Conservation (phyloP, 2,888 invertebrate species). For the Heteromurus nitidus region DNA sequence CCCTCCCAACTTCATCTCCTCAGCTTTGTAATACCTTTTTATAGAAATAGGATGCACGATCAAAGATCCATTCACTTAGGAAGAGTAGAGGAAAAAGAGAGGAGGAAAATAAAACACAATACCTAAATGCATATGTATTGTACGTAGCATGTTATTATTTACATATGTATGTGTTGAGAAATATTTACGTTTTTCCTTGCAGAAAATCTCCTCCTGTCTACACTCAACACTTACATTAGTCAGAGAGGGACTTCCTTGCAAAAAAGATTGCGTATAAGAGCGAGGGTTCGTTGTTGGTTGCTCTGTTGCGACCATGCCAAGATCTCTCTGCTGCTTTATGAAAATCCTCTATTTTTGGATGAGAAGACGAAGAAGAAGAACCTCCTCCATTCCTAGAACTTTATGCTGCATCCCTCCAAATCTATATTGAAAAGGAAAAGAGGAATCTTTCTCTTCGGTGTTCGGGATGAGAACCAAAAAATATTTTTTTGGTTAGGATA, state of each 20-base stretch:
- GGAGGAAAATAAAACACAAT: too few relatives aligned
- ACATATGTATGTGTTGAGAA: neutral
- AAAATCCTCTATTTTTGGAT: slow-evolving; percentile 24
- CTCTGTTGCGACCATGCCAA: slow-evolving; percentile 34
- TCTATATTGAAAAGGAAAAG: slow-evolving; percentile 44
- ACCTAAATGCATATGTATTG: too few relatives aligned
- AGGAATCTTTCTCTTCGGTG: too few relatives aligned
- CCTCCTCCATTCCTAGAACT: slow-evolving; percentile 10
- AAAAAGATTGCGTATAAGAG: neutral
- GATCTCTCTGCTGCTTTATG: slow-evolving; percentile 28
- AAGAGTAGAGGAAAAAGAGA: too few relatives aligned
- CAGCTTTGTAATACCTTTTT: too few relatives aligned
- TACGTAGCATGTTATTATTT: neutral
- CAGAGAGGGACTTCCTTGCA: too few relatives aligned
- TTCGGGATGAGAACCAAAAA: slow-evolving; percentile 1
- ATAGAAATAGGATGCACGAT: too few relatives aligned
- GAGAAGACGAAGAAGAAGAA: slow-evolving; percentile 23
- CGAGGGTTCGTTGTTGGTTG: neutral
- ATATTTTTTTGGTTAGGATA: slow-evolving; percentile 1
- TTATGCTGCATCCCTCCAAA: slow-evolving; percentile 4
- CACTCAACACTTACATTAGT: too few relatives aligned
- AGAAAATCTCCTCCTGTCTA: slow-evolving; percentile 9
- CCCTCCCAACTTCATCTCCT: too few relatives aligned
- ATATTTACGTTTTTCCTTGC: slow-evolving; percentile 23
- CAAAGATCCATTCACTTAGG: neutral